Conservation (phyloP, 2,113 vertebrate species). For the Mus musculus region DNA sequence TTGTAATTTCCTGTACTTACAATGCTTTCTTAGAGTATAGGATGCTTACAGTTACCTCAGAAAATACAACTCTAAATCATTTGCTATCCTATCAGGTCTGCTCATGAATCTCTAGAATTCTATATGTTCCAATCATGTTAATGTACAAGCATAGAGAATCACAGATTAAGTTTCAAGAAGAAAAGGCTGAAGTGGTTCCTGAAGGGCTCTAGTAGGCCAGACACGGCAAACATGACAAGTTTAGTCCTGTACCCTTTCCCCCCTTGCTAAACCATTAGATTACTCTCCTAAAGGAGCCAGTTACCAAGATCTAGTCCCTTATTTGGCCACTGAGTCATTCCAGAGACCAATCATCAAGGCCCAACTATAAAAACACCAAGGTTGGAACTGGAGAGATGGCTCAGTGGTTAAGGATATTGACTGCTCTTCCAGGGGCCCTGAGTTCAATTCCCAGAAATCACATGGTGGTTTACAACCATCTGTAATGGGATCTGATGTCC, state of each 20-base stretch:
- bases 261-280: background rate
- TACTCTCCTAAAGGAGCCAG: background rate
- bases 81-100: slow-evolving; percentile 40
- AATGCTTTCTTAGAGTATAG: background rate
- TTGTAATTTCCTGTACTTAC: slow-evolving; percentile 37
- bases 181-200: slow-evolving; percentile 16
- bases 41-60: slow-evolving; percentile 11
- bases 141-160: slow-evolving; percentile 25
- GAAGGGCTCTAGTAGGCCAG: background rate
- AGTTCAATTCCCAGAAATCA: too few relatives aligned
- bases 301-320: background rate
- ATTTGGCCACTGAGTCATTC: background rate
- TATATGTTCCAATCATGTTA: slow-evolving; percentile 33
- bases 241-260: background rate
- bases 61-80: slow-evolving; percentile 47
- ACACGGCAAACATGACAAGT: background rate
- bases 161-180: slow-evolving; percentile 40
- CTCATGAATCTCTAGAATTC: slow-evolving; percentile 9
- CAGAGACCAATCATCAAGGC: background rate
- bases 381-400: too few relatives aligned
- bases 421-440: too few relatives aligned
- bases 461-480: too few relatives aligned
- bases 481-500: too few relatives aligned
- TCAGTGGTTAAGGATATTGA: too few relatives aligned
- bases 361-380: background rate